Evolutionary conservation across 2,797 vertebrate species (phyloP).

Genomic region (Passerculus sandwichensis): DNA sequence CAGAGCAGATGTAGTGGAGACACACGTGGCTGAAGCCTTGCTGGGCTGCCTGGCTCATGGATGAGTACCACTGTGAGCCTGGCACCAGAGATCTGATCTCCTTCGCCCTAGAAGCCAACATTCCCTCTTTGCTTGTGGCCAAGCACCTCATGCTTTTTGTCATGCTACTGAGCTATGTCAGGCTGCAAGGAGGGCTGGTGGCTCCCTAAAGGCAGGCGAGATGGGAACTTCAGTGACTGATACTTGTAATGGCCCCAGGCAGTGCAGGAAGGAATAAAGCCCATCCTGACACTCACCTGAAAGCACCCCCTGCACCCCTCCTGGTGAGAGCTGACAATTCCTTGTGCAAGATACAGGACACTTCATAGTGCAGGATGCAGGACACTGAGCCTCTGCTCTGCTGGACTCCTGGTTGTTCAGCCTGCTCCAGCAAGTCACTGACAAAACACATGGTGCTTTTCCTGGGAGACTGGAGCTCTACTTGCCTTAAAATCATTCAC

Average conservation of each 20-base stretch:
- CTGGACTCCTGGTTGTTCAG: background rate
- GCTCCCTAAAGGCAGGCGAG: background rate
- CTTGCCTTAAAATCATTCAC: background rate
- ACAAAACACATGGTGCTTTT: accelerated
- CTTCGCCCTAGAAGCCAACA: background rate
- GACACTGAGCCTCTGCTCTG: accelerated
- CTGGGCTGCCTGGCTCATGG: background rate
- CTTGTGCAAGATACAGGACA: background rate
- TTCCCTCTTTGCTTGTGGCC: background rate
- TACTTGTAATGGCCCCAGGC: accelerated
- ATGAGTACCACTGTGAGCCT: accelerated
- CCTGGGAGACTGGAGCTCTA: background rate
- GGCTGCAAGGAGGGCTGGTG: background rate
- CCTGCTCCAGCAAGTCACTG: background rate
- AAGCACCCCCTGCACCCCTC: background rate
- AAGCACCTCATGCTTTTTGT: background rate
- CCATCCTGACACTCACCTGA: background rate
- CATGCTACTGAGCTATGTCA: background rate
- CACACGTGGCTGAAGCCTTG: accelerated
- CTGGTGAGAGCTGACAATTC: background rate
- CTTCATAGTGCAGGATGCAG: background rate
- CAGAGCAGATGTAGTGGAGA: background rate
- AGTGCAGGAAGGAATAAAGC: accelerated
- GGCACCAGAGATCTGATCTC: background rate
- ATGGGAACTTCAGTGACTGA: background rate